A percentile compares a stretch with the other conserved stretches of the same genome.
Conservation (phyloP, 2,888 invertebrate genomes). For the Tachystola acroxantha region DNA sequence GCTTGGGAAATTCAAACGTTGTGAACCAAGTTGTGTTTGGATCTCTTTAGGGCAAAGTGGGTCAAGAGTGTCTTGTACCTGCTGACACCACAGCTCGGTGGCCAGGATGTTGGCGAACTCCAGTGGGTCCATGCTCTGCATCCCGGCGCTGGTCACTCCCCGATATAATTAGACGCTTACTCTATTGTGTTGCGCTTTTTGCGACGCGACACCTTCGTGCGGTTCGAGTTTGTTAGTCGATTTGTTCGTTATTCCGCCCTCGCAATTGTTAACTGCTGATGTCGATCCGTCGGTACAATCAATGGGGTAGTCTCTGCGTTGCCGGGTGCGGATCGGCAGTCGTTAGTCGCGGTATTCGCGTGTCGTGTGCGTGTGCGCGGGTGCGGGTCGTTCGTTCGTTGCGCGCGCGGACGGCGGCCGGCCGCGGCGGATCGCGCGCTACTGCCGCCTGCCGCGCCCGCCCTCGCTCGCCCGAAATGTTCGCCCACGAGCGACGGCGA, state of each 20-base stretch:
- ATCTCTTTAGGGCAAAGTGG: not conserved
- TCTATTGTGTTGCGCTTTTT: constrained; percentile 77
- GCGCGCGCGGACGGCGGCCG: constrained; percentile 73
- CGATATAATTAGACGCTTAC: constrained; percentile 77
- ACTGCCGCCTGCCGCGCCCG: constrained; percentile 55
- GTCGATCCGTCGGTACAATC: constrained; percentile 39
- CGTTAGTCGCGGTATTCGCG: constrained; percentile 52
- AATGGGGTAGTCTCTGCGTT: constrained; percentile 18
- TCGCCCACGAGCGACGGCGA: constrained; percentile 73
- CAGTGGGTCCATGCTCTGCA: constrained; percentile 86
- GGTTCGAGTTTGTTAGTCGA: constrained; percentile 75
- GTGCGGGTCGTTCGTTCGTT: constrained; percentile 79
- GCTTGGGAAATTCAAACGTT: too few species aligned
- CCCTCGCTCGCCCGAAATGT: constrained; percentile 60
- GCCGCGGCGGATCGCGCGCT: constrained; percentile 76
- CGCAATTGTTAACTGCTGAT: constrained; percentile 52
- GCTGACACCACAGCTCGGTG: constrained; percentile 90
- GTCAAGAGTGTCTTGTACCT: constrained; percentile 68
- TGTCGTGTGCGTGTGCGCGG: constrained; percentile 51
- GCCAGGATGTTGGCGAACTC: constrained; percentile 91
- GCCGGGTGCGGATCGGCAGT: constrained; percentile 49
- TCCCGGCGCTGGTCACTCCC: constrained; percentile 56
- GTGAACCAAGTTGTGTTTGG: too few species aligned
- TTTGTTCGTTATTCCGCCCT: constrained; percentile 76
- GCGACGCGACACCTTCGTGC: constrained; percentile 75